A percentile compares a stretch with the other conserved stretches of the same genome.
phyloP scores from a whole-genome alignment of 2,888 invertebrate genomes.

The Papilio elwesi region DNA sequence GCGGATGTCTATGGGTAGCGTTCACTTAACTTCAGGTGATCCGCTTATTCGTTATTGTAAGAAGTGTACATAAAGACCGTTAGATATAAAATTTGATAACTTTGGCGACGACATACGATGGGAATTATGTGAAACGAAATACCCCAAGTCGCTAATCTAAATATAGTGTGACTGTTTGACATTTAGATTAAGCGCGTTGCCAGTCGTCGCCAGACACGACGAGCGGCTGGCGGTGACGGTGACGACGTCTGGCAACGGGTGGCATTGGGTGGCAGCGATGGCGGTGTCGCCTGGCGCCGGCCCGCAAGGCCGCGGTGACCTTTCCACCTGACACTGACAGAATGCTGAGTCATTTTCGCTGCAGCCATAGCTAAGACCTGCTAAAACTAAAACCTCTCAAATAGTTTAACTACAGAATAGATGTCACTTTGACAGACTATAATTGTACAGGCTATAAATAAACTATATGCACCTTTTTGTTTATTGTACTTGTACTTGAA shows the following conservation, averaged over 20 bases:
- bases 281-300: conserved; percentile 39
- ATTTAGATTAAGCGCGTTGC: conserved; percentile 33
- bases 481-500: too few relatives aligned
- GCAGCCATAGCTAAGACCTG: neutral
- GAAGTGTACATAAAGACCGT: neutral
- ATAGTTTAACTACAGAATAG: neutral
- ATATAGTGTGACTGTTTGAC: conserved; percentile 39
- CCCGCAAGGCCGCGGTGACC: conserved; percentile 41
- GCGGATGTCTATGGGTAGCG: too few relatives aligned
- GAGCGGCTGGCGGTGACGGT: conserved; percentile 17
- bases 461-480: too few relatives aligned
- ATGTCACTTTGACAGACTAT: neutral
- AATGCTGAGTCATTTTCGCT: conserved; percentile 1
- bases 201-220: conserved; percentile 23
- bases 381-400: neutral
- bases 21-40: too few relatives aligned
- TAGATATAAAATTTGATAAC: neutral
- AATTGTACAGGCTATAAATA: too few relatives aligned
- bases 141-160: conserved; percentile 30
- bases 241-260: conserved; percentile 23
- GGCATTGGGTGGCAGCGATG: conserved; percentile 24
- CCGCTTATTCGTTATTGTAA: neutral
- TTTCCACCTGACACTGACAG: conserved; percentile 22
- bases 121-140: conserved; percentile 23
- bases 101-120: conserved; percentile 2